phyloP scores from a whole-genome alignment of 2,113 vertebrate species.

The Psophia crepitans region DNA sequence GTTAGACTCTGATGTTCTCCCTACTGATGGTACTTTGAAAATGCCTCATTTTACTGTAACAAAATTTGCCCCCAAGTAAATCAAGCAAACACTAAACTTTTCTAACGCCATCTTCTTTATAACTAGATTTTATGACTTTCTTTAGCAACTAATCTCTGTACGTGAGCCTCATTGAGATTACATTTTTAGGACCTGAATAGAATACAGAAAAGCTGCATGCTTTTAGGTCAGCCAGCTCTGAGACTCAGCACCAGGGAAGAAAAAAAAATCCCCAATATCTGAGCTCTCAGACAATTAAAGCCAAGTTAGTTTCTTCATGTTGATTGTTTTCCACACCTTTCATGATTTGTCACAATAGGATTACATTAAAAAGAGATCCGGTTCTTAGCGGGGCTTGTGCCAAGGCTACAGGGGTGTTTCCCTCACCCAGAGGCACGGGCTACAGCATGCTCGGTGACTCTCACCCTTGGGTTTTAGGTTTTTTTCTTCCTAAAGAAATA shows the following conservation, averaged over 20 bases:
- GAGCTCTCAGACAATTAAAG: not conserved
- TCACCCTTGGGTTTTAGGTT: not conserved
- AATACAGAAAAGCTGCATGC: not conserved
- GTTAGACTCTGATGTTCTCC: not conserved
- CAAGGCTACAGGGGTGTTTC: not conserved
- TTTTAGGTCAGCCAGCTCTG: not conserved
- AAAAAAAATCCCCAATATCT: not conserved
- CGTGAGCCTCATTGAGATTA: not conserved
- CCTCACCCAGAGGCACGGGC: not conserved
- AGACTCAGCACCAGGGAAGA: not conserved
- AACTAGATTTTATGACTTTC: not conserved
- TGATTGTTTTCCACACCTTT: not conserved
- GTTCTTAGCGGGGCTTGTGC: not conserved
- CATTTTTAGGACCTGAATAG: not conserved
- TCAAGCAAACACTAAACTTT: not conserved
- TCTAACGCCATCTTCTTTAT: not conserved
- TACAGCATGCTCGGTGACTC: rapidly evolving
- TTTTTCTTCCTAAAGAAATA: not conserved
- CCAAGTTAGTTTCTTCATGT: not conserved
- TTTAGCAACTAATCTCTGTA: not conserved
- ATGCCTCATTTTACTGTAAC: not conserved
- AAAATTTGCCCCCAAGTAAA: not conserved
- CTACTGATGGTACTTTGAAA: not conserved
- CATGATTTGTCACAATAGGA: not conserved
- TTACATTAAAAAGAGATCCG: not conserved